These are phyloP conservation scores for Pyrocoelia pectoralis DNA, from an alignment of 2,888 invertebrate genomes.

Conservation along the genomic window DNA sequence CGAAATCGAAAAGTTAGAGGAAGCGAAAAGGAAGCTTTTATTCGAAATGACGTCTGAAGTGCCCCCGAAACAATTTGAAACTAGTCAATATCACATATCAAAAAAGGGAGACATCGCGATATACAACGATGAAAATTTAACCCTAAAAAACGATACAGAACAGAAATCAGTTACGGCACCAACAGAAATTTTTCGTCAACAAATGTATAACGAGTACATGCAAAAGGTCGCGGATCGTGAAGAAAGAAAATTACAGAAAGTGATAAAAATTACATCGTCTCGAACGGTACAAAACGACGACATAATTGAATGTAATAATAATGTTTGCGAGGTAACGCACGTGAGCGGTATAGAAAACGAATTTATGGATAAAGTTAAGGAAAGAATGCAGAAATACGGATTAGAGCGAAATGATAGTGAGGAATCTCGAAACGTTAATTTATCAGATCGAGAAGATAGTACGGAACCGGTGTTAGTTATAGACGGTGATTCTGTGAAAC, in stretches of 20 bases:
- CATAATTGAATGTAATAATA: constrained; percentile 32
- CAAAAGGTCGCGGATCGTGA: constrained; percentile 79
- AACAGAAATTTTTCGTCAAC: constrained; percentile 76
- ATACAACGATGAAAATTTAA: constrained; percentile 41
- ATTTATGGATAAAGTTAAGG: constrained; percentile 79
- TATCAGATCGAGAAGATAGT: constrained; percentile 43
- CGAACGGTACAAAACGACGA: constrained; percentile 59
- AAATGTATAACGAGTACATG: constrained; percentile 87
- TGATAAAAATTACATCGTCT: constrained; percentile 77
- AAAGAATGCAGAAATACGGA: constrained; percentile 74
- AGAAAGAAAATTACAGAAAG: constrained; percentile 79
- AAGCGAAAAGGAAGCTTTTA: constrained; percentile 60
- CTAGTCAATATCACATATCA: constrained; percentile 60
- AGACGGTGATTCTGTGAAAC: constrained; percentile 70
- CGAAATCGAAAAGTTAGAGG: constrained; percentile 70
- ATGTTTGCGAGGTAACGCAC: constrained; percentile 48
- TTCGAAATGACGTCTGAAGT: constrained; percentile 56
- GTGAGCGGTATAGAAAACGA: constrained; percentile 74
- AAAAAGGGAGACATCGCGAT: constrained; percentile 61
- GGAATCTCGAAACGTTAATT: constrained; percentile 55
- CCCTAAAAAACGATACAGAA: constrained; percentile 26
- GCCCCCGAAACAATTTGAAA: constrained; percentile 60
- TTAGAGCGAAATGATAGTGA: constrained; percentile 72
- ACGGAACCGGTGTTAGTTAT: constrained; percentile 65
- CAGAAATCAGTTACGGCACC: constrained; percentile 60